phyloP scores from a whole-genome alignment of 2,113 vertebrate species.

The Thymallus thymallus region DNA sequence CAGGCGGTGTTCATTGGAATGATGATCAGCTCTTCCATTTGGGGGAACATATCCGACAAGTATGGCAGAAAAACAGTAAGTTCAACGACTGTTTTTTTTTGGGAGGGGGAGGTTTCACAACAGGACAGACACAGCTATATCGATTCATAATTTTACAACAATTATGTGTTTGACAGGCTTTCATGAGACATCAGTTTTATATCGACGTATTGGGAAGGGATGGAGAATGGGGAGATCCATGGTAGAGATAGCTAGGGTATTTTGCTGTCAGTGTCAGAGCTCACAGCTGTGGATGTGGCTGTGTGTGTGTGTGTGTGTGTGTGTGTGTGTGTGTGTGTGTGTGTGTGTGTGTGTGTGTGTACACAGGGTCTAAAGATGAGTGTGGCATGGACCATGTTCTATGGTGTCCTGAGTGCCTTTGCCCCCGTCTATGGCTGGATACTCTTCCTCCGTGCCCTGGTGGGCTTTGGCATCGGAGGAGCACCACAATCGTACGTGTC shows the following conservation, averaged over 20 bases:
- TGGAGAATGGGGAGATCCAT: background rate
- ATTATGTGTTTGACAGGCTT: too few species aligned
- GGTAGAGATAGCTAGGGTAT: background rate
- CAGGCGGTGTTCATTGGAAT: constrained; percentile 98
- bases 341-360: constrained; percentile 4
- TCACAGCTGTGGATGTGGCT: background rate
- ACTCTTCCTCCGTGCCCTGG: constrained; percentile 91
- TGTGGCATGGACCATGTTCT: constrained; percentile 94
- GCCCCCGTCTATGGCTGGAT: constrained; percentile 96
- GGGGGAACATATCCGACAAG: constrained; percentile 97
- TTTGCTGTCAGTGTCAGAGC: background rate
- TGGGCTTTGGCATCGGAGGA: constrained; percentile 97
- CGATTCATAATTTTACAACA: too few species aligned
- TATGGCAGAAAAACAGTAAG: constrained; percentile 97
- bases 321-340: constrained; percentile 27
- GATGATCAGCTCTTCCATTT: constrained; percentile 98
- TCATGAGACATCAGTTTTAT: background rate
- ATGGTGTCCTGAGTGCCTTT: constrained; percentile 92
- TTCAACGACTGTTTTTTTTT: constrained; percentile 11
- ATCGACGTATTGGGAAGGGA: background rate
- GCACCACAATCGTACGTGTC: constrained; percentile 96
- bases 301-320: constrained; percentile 29
- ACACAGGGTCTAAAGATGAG: constrained; percentile 95
- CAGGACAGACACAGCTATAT: too few species aligned
- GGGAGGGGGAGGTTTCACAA: too few species aligned